Evolutionary conservation across 1,140 invertebrate species (phyloP), one percentile per base, ranked within the genome.

Genomic region (Aphelenchoides fujianensis): DNA sequence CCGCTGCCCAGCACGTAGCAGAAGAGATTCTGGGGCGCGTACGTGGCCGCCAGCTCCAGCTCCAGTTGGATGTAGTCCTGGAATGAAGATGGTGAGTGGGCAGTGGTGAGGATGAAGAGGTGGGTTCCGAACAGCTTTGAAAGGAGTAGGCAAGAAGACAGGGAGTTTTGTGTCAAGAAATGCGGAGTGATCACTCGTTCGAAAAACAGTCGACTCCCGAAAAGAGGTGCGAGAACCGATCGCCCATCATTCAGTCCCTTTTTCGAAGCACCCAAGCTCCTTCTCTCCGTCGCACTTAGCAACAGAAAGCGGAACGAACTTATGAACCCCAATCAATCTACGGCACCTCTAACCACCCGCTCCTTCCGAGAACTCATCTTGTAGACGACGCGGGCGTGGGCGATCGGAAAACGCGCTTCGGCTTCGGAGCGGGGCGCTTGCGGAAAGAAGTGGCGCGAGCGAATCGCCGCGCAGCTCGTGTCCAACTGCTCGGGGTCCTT

Each of bases 11-110:
- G 68, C 27, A 64, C 71, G 64, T 76, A 78, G 48, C 77, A 78
- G 68, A 79, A 78, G 9, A n/a, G 57, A 52, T 78, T 78, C 59
- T 78, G 79, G 23, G 77, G 79, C 1, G 76, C 72, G 64, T 79
- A 78, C 28, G 31, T 75, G 23, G 53, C 55, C 16, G 69, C 76
- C 12, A 78, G 54, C 28, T 79, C 71, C n/a, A 74, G 53, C 75
- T 78, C 77, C 12, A 79, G 7, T 31, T 74, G 54, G 12, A 62
- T 35, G 53, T 78, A 78, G 53, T 78, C 77, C 75, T 81, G 0
- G 27, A 79, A 77, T 48, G 5, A 23, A 48, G 23, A 48, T 23
- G 41, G 12, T 48, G 41, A 48, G 23, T 12, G 41, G 12, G 41
- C 41, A n/a, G n/a, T n/a, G n/a, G n/a, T n/a, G n/a, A n/a, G n/a